Evolutionary conservation across 2,888 invertebrate species (phyloP), one percentile per base, ranked within the genome.

Genomic region (Drosophila diplacantha): DNA sequence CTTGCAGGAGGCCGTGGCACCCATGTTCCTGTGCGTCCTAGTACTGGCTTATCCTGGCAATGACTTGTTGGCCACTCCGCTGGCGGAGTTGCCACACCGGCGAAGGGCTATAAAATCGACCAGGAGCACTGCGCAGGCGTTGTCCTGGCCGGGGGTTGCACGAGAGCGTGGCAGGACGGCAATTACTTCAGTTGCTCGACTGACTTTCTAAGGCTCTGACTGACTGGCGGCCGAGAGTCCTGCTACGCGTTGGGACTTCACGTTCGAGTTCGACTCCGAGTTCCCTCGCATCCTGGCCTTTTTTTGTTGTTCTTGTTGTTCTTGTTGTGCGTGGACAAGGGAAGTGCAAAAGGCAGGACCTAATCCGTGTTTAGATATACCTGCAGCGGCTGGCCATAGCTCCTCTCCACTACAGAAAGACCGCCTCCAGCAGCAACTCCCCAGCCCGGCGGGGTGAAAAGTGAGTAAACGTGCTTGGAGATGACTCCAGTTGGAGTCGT

Each of bases 1-100:
- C 32, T 73, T 79, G 26, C 67, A 69, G 38, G 82, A 86, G 37
- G 73, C 63, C 52, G 75, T 78, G 57, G 77, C 74, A 41, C 85
- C 85, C 85, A 85, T 86, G 86, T 86, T 60, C 54, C 59, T 26
- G 11, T 41, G 34, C 9, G 51, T 20, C 20, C 20, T 29, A 37
- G 34, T 26, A 5, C 26, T n/a, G 12, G 26, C 18, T 31, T 20
- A 26, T 5, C 11, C 32, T 31, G 35, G 26, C 6, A 18, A 29
- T 16, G 20, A 44, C 43, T 43, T 43, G 20, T 22, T 35, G 62
- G 37, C 29, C 61, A 35, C 43, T 32, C 49, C 41, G 22, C 22
- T 29, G 5, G 5, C 41, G 6, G 43, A 20, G 52, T 31, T 67
- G 68, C 68, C 66, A 67, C 38, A 12, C 5, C 18, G 69, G 2